Evolutionary conservation across 1,140 invertebrate species (phyloP).

Genomic region (Neodiprion pinetum): DNA sequence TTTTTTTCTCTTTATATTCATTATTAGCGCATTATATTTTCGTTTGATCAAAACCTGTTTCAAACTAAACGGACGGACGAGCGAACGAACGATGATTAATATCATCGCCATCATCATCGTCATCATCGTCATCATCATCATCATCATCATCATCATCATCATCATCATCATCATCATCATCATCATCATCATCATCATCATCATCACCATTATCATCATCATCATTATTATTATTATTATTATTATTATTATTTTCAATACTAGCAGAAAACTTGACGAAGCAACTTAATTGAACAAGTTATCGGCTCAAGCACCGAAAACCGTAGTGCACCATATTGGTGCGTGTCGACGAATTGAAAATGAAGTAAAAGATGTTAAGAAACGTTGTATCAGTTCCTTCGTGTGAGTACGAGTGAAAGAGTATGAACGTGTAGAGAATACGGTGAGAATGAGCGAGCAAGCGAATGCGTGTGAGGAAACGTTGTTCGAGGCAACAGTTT

Average conservation of each 20-base stretch:
- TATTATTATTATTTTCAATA: not conserved
- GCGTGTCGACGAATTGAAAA: slow-evolving; percentile 4
- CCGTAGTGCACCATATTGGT: slow-evolving; percentile 6
- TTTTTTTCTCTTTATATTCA: not conserved
- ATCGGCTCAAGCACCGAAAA: not conserved
- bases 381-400: slow-evolving; percentile 5
- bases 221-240: too few species aligned
- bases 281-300: not conserved
- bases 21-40: too few species aligned
- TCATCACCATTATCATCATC: too few species aligned
- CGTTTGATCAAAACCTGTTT: too few species aligned
- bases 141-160: too few species aligned
- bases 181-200: too few species aligned
- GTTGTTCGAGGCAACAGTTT: not conserved
- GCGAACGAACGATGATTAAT: too few species aligned
- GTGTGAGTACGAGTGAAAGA: not conserved
- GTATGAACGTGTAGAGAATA: not conserved
- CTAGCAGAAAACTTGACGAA: not conserved
- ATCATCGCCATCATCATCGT: too few species aligned
- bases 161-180: too few species aligned
- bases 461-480: not conserved
- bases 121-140: too few species aligned
- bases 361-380: not conserved
- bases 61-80: too few species aligned
- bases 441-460: not conserved